These are phyloP conservation scores for Mellilla xanthometata DNA, from an alignment of 2,888 invertebrate genomes.

Conservation along the genomic window DNA sequence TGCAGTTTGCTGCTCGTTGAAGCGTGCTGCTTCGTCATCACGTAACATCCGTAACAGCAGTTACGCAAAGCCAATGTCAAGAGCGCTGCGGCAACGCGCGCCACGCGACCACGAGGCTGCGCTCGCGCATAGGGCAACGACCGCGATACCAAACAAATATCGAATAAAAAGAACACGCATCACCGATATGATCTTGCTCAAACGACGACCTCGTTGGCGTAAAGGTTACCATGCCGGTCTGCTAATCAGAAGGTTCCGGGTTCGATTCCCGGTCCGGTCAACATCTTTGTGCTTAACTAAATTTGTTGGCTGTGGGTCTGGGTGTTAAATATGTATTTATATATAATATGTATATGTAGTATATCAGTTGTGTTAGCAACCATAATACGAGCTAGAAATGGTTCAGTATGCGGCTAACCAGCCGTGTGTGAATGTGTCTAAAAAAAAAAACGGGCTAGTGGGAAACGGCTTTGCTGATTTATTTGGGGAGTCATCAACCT, in stretches of 20 bases:
- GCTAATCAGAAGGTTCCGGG: too few relatives aligned
- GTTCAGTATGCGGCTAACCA: too few relatives aligned
- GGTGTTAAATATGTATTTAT: too few relatives aligned
- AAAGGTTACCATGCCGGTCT: too few relatives aligned
- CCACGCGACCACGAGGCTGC: constrained; percentile 22
- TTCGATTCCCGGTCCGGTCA: too few relatives aligned
- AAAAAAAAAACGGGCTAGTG: constrained; percentile 19
- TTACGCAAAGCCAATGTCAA: constrained; percentile 74
- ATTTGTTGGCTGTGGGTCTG: too few relatives aligned
- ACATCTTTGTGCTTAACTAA: too few relatives aligned
- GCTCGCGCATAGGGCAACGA: constrained; percentile 44
- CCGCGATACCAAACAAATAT: constrained; percentile 59
- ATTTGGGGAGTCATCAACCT: constrained; percentile 18
- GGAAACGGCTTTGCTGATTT: constrained; percentile 15
- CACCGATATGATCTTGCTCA: constrained; percentile 24
- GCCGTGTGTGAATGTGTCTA: too few relatives aligned
- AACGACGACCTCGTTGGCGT: too few relatives aligned
- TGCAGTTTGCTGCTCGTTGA: constrained; percentile 17
- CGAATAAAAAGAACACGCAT: constrained; percentile 23
- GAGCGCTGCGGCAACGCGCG: constrained; percentile 53
- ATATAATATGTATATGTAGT: too few relatives aligned
- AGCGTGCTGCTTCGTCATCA: constrained; percentile 28
- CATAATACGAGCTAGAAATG: too few relatives aligned
- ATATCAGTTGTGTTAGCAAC: too few relatives aligned
- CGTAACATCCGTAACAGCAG: constrained; percentile 49